A percentile compares a stretch with the other conserved stretches of the same genome.
Conservation (phyloP, 1,140 invertebrate genomes). For the Drosophila sechellia region DNA sequence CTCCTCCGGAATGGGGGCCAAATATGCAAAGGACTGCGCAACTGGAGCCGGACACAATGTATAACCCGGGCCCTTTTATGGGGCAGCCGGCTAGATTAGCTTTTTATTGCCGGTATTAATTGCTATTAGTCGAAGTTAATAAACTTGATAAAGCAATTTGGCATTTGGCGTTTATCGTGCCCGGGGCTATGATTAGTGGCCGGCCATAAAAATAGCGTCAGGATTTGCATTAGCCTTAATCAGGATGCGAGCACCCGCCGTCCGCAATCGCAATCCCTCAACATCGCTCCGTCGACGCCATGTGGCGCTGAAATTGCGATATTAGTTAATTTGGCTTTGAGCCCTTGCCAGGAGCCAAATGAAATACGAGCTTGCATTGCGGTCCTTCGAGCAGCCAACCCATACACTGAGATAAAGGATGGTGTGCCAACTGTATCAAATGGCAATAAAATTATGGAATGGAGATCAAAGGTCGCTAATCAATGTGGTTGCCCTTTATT, state of each 20-base stretch:
- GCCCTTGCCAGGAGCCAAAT: slow-evolving; percentile 55
- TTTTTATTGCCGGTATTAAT: slow-evolving; percentile 83
- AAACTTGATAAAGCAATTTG: slow-evolving; percentile 83
- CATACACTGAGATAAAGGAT: not conserved
- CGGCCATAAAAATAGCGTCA: slow-evolving; percentile 65
- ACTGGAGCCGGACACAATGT: slow-evolving; percentile 50
- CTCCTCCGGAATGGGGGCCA: slow-evolving; percentile 14
- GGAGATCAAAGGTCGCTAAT: too few relatives aligned
- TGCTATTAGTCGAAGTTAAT: slow-evolving; percentile 83
- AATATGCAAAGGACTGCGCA: slow-evolving; percentile 68
- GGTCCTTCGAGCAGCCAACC: slow-evolving; percentile 38
- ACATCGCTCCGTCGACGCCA: slow-evolving; percentile 32
- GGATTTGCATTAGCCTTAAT: slow-evolving; percentile 71
- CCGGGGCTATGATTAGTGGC: slow-evolving; percentile 66
- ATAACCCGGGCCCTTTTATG: slow-evolving; percentile 63
- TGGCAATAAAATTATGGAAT: too few relatives aligned
- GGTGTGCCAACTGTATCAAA: not conserved
- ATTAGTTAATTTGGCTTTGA: slow-evolving; percentile 79
- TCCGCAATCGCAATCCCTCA: slow-evolving; percentile 2
- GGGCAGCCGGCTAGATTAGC: slow-evolving; percentile 68
- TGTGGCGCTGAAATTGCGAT: slow-evolving; percentile 67
- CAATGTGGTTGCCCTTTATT: too few relatives aligned
- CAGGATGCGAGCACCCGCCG: slow-evolving; percentile 12
- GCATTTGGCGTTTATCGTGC: slow-evolving; percentile 77
- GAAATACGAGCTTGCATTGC: slow-evolving; percentile 74